Evolutionary conservation across 2,113 vertebrate species (phyloP).

Genomic region (Rhynchomys soricoides): DNA sequence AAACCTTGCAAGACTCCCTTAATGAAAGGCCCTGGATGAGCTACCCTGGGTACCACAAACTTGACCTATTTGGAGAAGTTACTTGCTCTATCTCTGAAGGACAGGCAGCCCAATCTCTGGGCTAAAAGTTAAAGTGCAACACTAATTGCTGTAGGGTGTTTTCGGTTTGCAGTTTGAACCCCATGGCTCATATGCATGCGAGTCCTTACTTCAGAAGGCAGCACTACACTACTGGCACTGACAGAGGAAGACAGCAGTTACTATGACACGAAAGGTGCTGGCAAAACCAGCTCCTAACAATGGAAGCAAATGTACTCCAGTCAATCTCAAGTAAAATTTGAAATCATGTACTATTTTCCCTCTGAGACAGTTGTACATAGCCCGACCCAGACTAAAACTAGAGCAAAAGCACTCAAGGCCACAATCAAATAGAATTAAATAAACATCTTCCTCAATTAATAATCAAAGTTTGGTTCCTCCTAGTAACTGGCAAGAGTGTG

Average conservation of each 20-base stretch:
- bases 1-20: background rate
- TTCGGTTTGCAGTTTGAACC: background rate
- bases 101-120: background rate
- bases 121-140: background rate
- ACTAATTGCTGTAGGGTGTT: background rate
- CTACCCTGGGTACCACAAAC: background rate
- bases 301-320: background rate
- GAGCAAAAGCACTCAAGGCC: background rate
- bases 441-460: background rate
- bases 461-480: conserved; percentile 12
- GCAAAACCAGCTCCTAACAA: background rate
- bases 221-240: background rate
- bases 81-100: background rate
- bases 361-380: conserved; percentile 2
- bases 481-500: conserved; percentile 10
- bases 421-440: background rate
- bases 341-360: conserved; percentile 18
- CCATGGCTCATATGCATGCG: background rate
- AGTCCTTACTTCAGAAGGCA: background rate
- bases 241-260: background rate
- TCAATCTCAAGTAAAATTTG: background rate
- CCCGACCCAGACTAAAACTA: background rate
- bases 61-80: background rate
- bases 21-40: background rate
- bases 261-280: background rate